These are phyloP conservation scores for Echinometra lucunter DNA, from an alignment of 53 echinoderm and acorn worm species.

Conservation along the genomic window DNA sequence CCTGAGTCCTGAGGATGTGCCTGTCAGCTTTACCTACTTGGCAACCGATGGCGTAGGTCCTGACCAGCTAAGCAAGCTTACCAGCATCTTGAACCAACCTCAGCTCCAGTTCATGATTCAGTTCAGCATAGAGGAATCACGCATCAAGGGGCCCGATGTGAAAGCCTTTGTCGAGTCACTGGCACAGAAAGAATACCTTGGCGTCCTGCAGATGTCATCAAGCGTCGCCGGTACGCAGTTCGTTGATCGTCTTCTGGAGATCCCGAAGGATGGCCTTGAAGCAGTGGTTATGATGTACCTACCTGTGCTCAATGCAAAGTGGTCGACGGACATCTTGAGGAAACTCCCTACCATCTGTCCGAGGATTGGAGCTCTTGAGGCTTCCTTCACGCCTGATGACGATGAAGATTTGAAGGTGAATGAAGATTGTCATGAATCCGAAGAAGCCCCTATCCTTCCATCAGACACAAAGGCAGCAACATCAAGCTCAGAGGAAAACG, in stretches of 20 bases:
- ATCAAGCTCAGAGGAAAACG: background rate
- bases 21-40: conserved; percentile 27
- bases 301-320: conserved; percentile 26
- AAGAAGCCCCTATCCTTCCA: background rate
- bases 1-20: background rate
- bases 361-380: conserved; percentile 41
- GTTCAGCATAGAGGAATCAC: conserved; percentile 59
- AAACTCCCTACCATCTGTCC: conserved; percentile 59
- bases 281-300: conserved; percentile 59
- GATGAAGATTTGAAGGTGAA: background rate
- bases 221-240: conserved; percentile 36
- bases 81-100: conserved; percentile 42
- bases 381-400: conserved; percentile 32
- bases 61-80: conserved; percentile 19
- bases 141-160: conserved; percentile 53
- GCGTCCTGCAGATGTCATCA: conserved; percentile 54
- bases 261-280: conserved; percentile 37
- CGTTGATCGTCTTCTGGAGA: conserved; percentile 4
- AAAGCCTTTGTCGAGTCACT: conserved; percentile 45
- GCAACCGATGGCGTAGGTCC: conserved; percentile 51
- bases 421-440: background rate
- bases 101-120: conserved; percentile 59
- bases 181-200: conserved; percentile 37
- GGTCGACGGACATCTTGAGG: conserved; percentile 43
- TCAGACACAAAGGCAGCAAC: background rate